A percentile compares a stretch with the other conserved stretches of the same genome.
Evolutionary conservation across 23 tunicate genomes (phyloP).

Genomic region (Halocynthia roretzi): DNA sequence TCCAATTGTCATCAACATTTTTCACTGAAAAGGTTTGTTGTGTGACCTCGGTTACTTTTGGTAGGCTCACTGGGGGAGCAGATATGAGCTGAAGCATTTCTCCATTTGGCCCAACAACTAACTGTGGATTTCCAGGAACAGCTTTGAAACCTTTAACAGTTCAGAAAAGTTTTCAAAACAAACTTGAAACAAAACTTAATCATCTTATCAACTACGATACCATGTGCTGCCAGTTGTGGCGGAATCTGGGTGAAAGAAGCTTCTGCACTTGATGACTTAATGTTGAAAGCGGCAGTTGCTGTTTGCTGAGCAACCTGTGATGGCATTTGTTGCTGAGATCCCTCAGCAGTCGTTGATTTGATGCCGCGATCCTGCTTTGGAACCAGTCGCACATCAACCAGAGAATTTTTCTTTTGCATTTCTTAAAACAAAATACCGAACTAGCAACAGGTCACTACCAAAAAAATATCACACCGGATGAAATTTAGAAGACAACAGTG

Average conservation of each 20-base stretch:
- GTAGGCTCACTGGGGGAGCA: neutral
- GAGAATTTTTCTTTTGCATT: no score
- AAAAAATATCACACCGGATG: no score
- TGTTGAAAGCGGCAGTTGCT: neutral
- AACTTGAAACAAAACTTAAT: neutral
- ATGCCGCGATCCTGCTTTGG: no score
- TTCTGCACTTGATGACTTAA: no score
- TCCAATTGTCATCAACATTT: no score
- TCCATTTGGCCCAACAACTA: constrained; percentile 1
- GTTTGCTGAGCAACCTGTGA: neutral
- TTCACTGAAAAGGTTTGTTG: neutral
- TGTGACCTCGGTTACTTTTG: neutral
- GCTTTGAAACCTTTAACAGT: neutral
- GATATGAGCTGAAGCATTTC: constrained; percentile 7
- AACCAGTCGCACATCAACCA: no score
- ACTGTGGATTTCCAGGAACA: neutral
- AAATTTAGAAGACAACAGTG: no score
- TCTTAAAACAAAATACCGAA: no score
- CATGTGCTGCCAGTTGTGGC: constrained; percentile 3
- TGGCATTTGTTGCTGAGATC: no score
- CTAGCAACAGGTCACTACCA: no score
- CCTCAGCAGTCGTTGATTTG: no score
- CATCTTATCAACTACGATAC: neutral
- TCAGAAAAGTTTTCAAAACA: neutral
- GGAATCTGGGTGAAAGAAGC: neutral